These are phyloP conservation scores for Fregetta grallaria DNA, from an alignment of 2,113 vertebrate genomes.

Conservation along the genomic window DNA sequence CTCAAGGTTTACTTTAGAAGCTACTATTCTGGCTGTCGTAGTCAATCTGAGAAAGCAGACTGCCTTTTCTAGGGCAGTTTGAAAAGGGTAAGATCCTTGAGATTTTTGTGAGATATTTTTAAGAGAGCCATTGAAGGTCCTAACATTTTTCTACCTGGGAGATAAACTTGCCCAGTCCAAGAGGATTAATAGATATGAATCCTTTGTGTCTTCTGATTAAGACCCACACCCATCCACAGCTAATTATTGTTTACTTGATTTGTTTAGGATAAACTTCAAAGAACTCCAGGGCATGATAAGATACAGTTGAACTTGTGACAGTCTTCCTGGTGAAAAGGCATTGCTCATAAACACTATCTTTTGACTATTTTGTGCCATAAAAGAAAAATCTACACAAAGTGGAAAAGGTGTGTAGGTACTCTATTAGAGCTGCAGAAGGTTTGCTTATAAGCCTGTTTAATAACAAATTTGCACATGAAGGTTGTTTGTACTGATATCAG, in stretches of 20 bases:
- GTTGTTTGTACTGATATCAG: rapidly evolving
- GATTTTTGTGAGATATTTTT: background rate
- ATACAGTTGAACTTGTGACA: background rate
- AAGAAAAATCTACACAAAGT: background rate
- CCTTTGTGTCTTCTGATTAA: background rate
- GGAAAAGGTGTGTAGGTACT: background rate
- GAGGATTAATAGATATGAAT: background rate
- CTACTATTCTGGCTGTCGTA: background rate
- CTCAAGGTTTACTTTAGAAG: background rate
- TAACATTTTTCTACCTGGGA: background rate
- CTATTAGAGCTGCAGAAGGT: background rate
- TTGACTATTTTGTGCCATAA: background rate
- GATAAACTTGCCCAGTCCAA: background rate
- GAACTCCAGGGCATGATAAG: background rate
- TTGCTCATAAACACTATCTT: background rate
- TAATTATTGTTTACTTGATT: background rate
- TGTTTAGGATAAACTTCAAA: background rate
- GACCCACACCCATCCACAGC: background rate
- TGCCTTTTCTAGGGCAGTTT: background rate
- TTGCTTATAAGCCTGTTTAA: background rate
- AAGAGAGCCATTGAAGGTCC: background rate
- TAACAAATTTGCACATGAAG: background rate
- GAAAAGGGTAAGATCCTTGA: background rate
- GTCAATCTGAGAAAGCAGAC: background rate
- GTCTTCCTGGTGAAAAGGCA: background rate